phyloP scores from a whole-genome alignment of 2,797 vertebrate genomes.

The Chaetophractus vellerosus region DNA sequence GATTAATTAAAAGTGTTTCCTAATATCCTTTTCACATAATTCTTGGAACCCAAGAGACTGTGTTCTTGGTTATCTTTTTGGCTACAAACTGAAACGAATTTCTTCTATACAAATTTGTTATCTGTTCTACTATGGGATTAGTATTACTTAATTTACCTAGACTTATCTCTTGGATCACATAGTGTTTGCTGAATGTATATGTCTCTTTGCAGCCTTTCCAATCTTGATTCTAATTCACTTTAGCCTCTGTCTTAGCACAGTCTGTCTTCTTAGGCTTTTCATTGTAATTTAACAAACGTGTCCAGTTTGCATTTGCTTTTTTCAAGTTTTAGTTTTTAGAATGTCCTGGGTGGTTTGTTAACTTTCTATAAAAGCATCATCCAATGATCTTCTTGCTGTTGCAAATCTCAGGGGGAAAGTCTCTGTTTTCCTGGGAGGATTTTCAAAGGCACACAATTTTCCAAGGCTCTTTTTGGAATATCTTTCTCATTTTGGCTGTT shows the following conservation, averaged over 20 bases:
- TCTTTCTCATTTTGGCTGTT: neutral
- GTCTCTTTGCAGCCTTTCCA: neutral
- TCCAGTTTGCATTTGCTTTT: neutral
- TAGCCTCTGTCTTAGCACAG: neutral
- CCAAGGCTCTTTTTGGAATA: neutral
- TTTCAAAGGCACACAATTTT: neutral
- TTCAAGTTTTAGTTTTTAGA: constrained; percentile 10
- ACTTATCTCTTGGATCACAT: neutral
- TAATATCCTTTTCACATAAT: constrained; percentile 1
- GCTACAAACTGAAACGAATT: constrained; percentile 28
- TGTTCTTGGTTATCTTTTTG: neutral
- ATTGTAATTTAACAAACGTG: neutral
- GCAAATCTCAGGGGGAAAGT: neutral
- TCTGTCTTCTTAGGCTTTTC: neutral
- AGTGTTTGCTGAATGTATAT: neutral
- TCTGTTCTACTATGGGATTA: neutral
- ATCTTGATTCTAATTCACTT: neutral
- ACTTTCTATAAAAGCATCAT: neutral
- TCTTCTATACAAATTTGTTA: neutral
- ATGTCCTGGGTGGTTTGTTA: neutral
- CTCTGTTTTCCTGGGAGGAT: neutral
- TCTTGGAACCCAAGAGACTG: constrained; percentile 5
- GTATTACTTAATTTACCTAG: neutral
- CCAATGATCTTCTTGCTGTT: neutral
- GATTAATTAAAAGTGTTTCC: constrained; percentile 35